Evolutionary conservation across 2,888 invertebrate species (phyloP), one percentile per base, ranked within the genome.

Genomic region (Drosophila prolongata): DNA sequence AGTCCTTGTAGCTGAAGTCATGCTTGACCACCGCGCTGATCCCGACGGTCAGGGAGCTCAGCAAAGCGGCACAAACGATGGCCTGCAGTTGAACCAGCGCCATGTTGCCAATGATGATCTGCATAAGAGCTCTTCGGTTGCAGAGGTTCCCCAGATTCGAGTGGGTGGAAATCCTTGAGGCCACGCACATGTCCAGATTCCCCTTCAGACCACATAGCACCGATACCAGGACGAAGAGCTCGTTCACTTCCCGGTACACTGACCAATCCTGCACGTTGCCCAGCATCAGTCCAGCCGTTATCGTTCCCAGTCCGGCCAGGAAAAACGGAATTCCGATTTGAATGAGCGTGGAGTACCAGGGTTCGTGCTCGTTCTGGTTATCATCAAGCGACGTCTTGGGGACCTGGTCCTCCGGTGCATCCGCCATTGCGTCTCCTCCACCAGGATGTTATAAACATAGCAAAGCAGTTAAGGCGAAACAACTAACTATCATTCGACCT

Each of bases 111-210:
- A 80, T 44, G 1, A 74, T 6, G 16, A 79, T 64, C 3, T 54
- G 27, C 6, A 64, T 52, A 14, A 73, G 42, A 6, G 47, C 30
- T 1, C 49, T 16, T 1, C 19, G 34, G 0, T 38, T 0, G 1
- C 53, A 19, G 53, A 79, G 42, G 3, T 71, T 44, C 0, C 79
- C 80, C 43, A 79, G 3, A n/a, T 73, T 77, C 0, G 62, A 60
- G 13, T 76, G 76, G 14, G 75, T 74, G 27, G 53, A 49, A 9
- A 79, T 30, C 1, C 79, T 67, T 5, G 80, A 50, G 0, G 79
- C 79, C 13, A 79, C 55, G 19, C 79, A 79, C 79, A 79, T 79
- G 19, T 79, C 79, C 60, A 79, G 60, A 16, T 79, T 79, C 3
- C 79, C 79, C 27, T 79, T 79, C 0, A 79, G 40, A 0, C 79